Evolutionary conservation across 2,888 invertebrate genomes (phyloP).

Genomic region (Tetheella fluctuosa): DNA sequence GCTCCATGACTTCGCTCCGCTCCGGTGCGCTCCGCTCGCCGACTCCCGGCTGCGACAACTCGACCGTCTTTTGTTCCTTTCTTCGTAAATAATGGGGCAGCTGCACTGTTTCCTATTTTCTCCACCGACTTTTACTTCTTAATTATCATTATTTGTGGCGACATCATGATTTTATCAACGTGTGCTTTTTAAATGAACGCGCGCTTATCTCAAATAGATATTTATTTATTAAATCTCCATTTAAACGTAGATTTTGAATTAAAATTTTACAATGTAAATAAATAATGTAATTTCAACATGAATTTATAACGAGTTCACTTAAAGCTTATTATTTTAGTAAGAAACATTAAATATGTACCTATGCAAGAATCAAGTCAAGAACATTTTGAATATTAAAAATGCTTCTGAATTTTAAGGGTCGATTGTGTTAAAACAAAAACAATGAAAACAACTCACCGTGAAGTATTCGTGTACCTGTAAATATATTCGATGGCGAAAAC

Average conservation of each 20-base stretch:
- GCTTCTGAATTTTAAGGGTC: neutral
- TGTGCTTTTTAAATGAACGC: neutral
- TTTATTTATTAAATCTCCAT: too few relatives aligned
- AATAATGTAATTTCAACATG: neutral
- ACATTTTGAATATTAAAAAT: neutral
- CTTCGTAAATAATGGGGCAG: slow-evolving; percentile 1
- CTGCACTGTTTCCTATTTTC: neutral
- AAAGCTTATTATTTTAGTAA: neutral
- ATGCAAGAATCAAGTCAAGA: too few relatives aligned
- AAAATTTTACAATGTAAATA: neutral
- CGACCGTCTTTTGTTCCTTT: slow-evolving; percentile 1
- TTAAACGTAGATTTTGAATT: neutral
- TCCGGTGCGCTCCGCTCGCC: slow-evolving; percentile 13
- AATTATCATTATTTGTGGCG: neutral
- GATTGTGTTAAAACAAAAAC: neutral
- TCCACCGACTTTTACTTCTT: neutral
- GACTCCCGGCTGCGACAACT: neutral
- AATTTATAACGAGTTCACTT: neutral
- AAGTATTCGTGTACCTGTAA: slow-evolving; percentile 8
- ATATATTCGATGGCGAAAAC: slow-evolving; percentile 11
- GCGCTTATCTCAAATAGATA: neutral
- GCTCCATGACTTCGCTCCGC: slow-evolving; percentile 16
- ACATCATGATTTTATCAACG: neutral
- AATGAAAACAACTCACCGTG: neutral
- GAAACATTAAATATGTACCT: neutral